Base-by-base conservation (phyloP, 2,888 invertebrate species). In the Ophion ventricosus region DNA sequence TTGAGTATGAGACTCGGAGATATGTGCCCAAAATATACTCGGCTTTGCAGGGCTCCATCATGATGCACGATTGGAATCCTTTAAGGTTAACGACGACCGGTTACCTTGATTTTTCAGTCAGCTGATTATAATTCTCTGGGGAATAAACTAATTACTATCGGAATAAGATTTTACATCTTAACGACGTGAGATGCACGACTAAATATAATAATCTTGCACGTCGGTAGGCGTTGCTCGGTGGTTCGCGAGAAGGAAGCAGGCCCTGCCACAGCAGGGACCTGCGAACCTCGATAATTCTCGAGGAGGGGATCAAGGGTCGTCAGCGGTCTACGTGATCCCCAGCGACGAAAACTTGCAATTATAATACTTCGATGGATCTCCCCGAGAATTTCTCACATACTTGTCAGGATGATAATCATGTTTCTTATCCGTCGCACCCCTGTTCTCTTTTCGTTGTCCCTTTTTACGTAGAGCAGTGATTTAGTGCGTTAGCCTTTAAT, bases 251-350 rank as follows among this genome's bases (percentile, higher is more conserved):
- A 82, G 82, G 63, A 74, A 61, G 56, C 56, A 66, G 64, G 63
- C 49, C 61, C 54, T 63, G 64, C 25, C 26, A 40, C 63, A 72
- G 73, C n/a, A 70, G 76, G 54, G 80, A 61, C 40, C 63, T 63
- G 84, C 77, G 80, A 83, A 88, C 85, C 85, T 85, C 66, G 86
- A 88, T 87, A 88, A 86, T 82, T 72, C 67, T 69, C 40, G 67
- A 75, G 72, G 56, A 81, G 61, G 87, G 26, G 59, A 40, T 59
- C 69, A 67, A 29, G 69, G 84, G 82, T 77, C 76, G 82, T 43
- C 20, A 40, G 54, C 63, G 23, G 61, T 54, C 67, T 26, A 35
- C 63, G 57, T 72, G 63, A 66, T 67, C 54, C 49, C 17, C 67
- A 74, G 74, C 78, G 78, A 78, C 74, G 74, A 82, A 82, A 79